phyloP scores from a whole-genome alignment of 2,888 invertebrate genomes.

The Diaprepes abbreviatus region DNA sequence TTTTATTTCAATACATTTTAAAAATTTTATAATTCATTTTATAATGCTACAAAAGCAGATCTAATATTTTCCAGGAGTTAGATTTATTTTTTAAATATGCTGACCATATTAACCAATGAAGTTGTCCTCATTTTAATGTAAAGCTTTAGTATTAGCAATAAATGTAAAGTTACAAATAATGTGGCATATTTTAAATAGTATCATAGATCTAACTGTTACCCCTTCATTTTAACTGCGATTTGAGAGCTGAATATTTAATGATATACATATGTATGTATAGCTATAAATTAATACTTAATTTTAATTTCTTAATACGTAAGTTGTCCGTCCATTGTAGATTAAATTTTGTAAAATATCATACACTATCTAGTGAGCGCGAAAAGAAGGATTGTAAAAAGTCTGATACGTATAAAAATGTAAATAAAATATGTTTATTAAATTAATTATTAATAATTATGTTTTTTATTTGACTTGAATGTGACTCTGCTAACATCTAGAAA shows the following conservation, averaged over 20 bases:
- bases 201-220: constrained; percentile 26
- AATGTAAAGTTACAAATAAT: constrained; percentile 10
- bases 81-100: too few species aligned
- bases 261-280: neutral
- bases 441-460: constrained; percentile 14
- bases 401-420: constrained; percentile 15
- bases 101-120: too few species aligned
- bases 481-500: too few species aligned
- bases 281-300: neutral
- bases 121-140: neutral
- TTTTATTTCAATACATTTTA: too few species aligned
- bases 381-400: constrained; percentile 18
- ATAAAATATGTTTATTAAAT: constrained; percentile 11
- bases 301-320: neutral
- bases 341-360: constrained; percentile 15
- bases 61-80: too few species aligned
- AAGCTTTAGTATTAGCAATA: constrained; percentile 11
- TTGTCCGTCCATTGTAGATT: neutral
- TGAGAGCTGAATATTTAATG: neutral
- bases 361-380: neutral
- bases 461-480: too few species aligned
- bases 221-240: neutral
- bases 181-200: constrained; percentile 33
- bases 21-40: too few species aligned
- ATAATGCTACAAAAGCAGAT: too few species aligned